Evolutionary conservation across 2,888 invertebrate genomes (phyloP).

Genomic region (Drosophila fungiperda): DNA sequence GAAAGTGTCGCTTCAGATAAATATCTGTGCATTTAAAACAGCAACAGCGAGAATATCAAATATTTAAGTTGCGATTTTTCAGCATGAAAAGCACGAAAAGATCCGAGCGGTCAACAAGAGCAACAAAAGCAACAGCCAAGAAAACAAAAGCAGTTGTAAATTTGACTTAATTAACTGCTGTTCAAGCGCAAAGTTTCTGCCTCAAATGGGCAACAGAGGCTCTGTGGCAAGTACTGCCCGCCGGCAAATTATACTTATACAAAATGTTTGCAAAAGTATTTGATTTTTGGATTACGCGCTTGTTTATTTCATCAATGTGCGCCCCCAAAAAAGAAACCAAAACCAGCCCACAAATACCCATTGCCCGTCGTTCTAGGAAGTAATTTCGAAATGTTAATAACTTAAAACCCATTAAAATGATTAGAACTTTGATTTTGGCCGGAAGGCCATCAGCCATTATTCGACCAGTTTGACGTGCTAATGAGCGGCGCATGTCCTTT

Average conservation of each 20-base stretch:
- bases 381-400: slow-evolving; percentile 74
- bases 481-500: slow-evolving; percentile 63
- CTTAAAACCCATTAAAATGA: slow-evolving; percentile 73
- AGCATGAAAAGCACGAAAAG: slow-evolving; percentile 63
- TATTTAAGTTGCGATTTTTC: slow-evolving; percentile 74
- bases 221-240: slow-evolving; percentile 52
- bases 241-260: slow-evolving; percentile 65
- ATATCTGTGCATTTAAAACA: slow-evolving; percentile 35
- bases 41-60: slow-evolving; percentile 34
- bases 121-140: slow-evolving; percentile 34
- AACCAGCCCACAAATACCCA: neutral
- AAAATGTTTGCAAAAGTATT: slow-evolving; percentile 70
- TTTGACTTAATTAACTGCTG: slow-evolving; percentile 80
- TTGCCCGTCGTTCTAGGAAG: slow-evolving; percentile 18
- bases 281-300: slow-evolving; percentile 76
- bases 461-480: slow-evolving; percentile 44
- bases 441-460: slow-evolving; percentile 47
- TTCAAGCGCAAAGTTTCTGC: slow-evolving; percentile 66
- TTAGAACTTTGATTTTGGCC: slow-evolving; percentile 70
- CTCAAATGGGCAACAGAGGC: slow-evolving; percentile 42
- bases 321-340: neutral
- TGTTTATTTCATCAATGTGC: slow-evolving; percentile 41
- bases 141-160: slow-evolving; percentile 37
- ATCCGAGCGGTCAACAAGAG: slow-evolving; percentile 37
- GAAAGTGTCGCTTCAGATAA: slow-evolving; percentile 47